Percentiles rank a stretch among this genome's conserved stretches.
Evolutionary conservation across 2,113 vertebrate genomes (phyloP).

Genomic region (Salvelinus namaycush): DNA sequence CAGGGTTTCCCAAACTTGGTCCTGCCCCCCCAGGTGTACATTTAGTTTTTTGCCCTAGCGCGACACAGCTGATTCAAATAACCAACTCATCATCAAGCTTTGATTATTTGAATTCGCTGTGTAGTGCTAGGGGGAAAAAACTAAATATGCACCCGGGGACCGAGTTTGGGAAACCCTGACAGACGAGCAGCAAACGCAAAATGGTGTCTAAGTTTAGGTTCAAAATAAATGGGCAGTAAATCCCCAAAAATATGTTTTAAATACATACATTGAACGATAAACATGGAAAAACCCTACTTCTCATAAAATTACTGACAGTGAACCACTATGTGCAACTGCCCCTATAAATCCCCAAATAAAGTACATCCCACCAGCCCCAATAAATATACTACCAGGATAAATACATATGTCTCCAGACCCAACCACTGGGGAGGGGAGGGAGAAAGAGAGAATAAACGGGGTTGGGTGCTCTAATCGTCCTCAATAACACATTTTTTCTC

Average conservation of each 20-base stretch:
- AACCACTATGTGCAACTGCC: conserved; percentile 22
- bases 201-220: neutral
- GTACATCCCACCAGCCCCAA: conserved; percentile 29
- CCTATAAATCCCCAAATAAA: conserved; percentile 16
- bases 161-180: too few species aligned
- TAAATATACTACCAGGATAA: conserved; percentile 46
- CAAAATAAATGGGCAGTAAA: neutral
- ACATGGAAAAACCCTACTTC: conserved; percentile 15
- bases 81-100: too few species aligned
- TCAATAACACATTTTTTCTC: neutral
- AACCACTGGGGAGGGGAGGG: conserved; percentile 1
- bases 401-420: conserved; percentile 16
- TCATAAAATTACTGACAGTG: conserved; percentile 28
- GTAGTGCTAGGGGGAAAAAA: too few species aligned
- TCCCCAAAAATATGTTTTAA: neutral
- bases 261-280: conserved; percentile 4
- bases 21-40: too few species aligned
- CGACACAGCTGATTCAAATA: too few species aligned
- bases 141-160: too few species aligned
- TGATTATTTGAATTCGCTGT: too few species aligned
- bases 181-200: neutral
- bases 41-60: too few species aligned
- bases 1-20: neutral
- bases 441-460: neutral
- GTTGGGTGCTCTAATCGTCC: neutral